Evolutionary conservation across 2,113 vertebrate genomes (phyloP).

Genomic region (Quiscalus mexicanus): DNA sequence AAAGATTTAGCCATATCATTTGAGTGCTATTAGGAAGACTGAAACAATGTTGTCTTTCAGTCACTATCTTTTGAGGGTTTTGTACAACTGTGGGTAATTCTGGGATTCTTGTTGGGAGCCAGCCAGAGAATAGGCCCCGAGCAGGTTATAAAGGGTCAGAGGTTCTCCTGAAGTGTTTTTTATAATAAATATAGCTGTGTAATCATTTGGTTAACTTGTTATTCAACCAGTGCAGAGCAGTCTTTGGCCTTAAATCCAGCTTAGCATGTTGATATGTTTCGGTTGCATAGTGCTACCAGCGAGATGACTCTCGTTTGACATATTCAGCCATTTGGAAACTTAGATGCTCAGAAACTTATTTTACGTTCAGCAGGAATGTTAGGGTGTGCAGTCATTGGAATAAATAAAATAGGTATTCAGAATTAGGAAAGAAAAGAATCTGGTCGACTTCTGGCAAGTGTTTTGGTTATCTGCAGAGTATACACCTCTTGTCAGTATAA

Average conservation of each 20-base stretch:
- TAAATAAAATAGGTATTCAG: conserved; percentile 20
- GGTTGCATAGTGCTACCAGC: conserved; percentile 1
- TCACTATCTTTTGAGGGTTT: not conserved
- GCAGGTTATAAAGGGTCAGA: not conserved
- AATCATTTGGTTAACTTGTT: conserved; percentile 33
- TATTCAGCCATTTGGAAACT: conserved; percentile 67
- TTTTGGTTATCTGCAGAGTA: conserved; percentile 78
- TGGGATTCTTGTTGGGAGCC: not conserved
- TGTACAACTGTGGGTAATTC: not conserved
- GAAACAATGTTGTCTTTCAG: not conserved
- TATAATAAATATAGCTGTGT: not conserved
- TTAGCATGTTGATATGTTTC: conserved; percentile 33
- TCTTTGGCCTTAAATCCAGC: conserved; percentile 56
- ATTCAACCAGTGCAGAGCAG: conserved; percentile 14
- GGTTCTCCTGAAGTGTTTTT: not conserved
- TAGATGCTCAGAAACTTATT: conserved; percentile 25
- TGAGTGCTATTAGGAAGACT: not conserved
- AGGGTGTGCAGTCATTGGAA: not conserved
- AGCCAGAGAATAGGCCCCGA: not conserved
- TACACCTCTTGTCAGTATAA: conserved; percentile 82
- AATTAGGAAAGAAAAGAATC: conserved; percentile 47
- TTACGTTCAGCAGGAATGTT: conserved; percentile 18
- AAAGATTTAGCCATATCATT: not conserved
- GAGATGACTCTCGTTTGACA: conserved; percentile 37
- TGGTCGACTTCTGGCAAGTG: conserved; percentile 64